phyloP scores from a whole-genome alignment of 2,113 vertebrate species.

The Osmerus eperlanus region DNA sequence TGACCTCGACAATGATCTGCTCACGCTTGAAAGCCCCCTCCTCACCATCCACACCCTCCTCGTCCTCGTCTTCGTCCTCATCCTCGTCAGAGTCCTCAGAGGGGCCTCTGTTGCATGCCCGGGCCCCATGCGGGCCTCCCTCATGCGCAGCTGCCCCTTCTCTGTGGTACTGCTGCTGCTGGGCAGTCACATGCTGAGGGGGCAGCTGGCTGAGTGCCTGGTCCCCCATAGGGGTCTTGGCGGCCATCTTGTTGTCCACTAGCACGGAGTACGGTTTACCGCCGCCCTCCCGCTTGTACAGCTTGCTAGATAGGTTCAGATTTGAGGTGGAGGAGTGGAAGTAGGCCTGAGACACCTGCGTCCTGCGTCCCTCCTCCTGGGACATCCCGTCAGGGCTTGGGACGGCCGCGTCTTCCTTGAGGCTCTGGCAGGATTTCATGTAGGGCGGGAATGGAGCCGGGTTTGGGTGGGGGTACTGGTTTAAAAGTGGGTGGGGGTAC shows the following conservation, averaged over 20 bases:
- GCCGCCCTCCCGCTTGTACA: slow-evolving; percentile 86
- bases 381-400: slow-evolving; percentile 83
- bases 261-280: slow-evolving; percentile 87
- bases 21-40: slow-evolving; percentile 90
- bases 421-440: slow-evolving; percentile 88
- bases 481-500: background rate
- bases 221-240: slow-evolving; percentile 74
- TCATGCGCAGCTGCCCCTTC: slow-evolving; percentile 65
- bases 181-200: slow-evolving; percentile 49
- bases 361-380: slow-evolving; percentile 83
- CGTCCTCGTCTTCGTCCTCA: slow-evolving; percentile 80
- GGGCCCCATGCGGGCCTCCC: slow-evolving; percentile 60
- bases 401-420: slow-evolving; percentile 79
- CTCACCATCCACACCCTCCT: slow-evolving; percentile 69
- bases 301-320: slow-evolving; percentile 86
- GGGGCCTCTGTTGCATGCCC: slow-evolving; percentile 68
- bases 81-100: slow-evolving; percentile 84
- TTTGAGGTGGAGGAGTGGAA: slow-evolving; percentile 84
- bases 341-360: slow-evolving; percentile 74
- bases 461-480: background rate
- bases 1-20: slow-evolving; percentile 99
- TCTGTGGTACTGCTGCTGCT: slow-evolving; percentile 87
- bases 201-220: slow-evolving; percentile 44
- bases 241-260: slow-evolving; percentile 84
- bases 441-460: slow-evolving; percentile 24